These are phyloP conservation scores for Mormyrus iriodes DNA, from an alignment of 2,113 vertebrate species.

Conservation along the genomic window DNA sequence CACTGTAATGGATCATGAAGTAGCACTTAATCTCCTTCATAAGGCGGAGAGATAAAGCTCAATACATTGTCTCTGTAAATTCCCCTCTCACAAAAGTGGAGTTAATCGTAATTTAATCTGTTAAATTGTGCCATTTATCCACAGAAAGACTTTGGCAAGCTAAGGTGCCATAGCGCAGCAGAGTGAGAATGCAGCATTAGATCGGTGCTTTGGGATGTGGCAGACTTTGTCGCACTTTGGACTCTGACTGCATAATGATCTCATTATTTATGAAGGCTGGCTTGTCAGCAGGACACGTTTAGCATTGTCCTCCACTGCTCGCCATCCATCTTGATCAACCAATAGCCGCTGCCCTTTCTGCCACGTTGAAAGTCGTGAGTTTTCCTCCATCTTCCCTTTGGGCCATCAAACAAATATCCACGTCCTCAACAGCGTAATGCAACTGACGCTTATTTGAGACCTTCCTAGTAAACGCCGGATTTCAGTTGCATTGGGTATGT, in stretches of 20 bases:
- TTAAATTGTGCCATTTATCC: slow-evolving; percentile 38
- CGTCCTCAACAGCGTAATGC: neutral
- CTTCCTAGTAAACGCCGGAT: neutral
- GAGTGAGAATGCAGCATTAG: slow-evolving; percentile 42
- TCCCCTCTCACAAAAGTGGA: slow-evolving; percentile 36
- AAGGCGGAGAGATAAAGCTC: slow-evolving; percentile 18
- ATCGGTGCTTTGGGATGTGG: slow-evolving; percentile 34
- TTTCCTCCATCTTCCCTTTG: slow-evolving; percentile 21
- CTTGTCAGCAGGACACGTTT: slow-evolving; percentile 39
- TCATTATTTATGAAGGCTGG: slow-evolving; percentile 47
- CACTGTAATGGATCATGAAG: slow-evolving; percentile 47
- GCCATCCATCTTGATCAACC: slow-evolving; percentile 49
- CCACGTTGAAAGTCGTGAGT: slow-evolving; percentile 45
- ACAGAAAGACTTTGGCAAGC: slow-evolving; percentile 35
- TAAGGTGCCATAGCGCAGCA: slow-evolving; percentile 15
- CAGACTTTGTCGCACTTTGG: slow-evolving; percentile 34
- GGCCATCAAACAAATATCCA: neutral
- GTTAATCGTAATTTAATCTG: slow-evolving; percentile 52
- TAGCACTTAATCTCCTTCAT: slow-evolving; percentile 51
- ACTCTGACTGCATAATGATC: slow-evolving; percentile 37
- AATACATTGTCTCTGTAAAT: slow-evolving; percentile 45
- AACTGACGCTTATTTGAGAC: neutral
- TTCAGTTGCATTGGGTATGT: neutral
- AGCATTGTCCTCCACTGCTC: slow-evolving; percentile 39
- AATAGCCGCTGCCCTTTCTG: slow-evolving; percentile 34